phyloP scores from a whole-genome alignment of 2,888 invertebrate species.

The Cheilosia urbana region DNA sequence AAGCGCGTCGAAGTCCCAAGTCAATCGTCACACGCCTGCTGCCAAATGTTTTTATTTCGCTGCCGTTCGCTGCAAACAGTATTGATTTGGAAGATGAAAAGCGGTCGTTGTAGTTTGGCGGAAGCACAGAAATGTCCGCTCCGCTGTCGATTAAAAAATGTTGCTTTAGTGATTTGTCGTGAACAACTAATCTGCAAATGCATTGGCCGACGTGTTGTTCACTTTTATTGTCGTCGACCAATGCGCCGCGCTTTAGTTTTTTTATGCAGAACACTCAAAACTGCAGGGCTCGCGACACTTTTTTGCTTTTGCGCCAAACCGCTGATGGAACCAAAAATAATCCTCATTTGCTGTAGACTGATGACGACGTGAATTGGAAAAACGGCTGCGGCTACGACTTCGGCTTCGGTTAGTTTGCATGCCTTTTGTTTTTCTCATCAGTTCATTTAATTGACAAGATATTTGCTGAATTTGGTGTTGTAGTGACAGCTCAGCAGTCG shows the following conservation, averaged over 20 bases:
- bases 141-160: constrained; percentile 33
- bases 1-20: constrained; percentile 11
- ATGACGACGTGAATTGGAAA: neutral
- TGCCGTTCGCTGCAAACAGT: neutral
- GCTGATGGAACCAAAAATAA: constrained; percentile 55
- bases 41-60: neutral
- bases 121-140: constrained; percentile 66
- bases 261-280: constrained; percentile 12
- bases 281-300: constrained; percentile 54
- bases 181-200: constrained; percentile 30
- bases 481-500: neutral
- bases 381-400: neutral
- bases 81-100: neutral
- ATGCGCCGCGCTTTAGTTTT: constrained; percentile 38
- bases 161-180: constrained; percentile 43
- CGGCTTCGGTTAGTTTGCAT: neutral
- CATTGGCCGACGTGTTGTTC: constrained; percentile 4
- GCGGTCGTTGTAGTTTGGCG: constrained; percentile 14
- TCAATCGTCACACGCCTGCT: constrained; percentile 12
- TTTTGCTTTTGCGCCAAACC: constrained; percentile 30
- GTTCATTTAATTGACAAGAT: constrained; percentile 9
- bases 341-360: neutral
- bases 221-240: neutral
- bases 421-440: constrained; percentile 2
- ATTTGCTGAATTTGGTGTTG: constrained; percentile 26